Conservation (phyloP, 2,797 vertebrate genomes). For the Trachops cirrhosus region DNA sequence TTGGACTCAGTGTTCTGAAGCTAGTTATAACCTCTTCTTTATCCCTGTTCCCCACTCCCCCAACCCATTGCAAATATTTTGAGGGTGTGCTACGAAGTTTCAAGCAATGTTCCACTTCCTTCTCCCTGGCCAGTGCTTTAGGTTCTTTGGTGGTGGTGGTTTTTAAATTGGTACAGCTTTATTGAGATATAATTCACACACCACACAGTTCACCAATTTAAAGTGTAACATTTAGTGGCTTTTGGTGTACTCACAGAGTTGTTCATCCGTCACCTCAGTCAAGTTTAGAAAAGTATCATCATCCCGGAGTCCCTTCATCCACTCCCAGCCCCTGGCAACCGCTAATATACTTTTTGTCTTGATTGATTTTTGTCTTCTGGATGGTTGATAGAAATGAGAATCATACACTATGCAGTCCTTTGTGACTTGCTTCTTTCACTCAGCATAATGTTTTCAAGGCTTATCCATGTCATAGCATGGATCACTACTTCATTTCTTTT, state of each 20-base stretch:
- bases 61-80: neutral
- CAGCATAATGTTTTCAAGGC: conserved; percentile 3
- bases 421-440: conserved; percentile 33
- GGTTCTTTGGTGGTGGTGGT: neutral
- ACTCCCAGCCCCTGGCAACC: neutral
- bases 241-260: neutral
- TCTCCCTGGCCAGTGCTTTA: neutral
- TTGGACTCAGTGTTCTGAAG: neutral
- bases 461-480: neutral
- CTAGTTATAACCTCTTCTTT: conserved; percentile 30
- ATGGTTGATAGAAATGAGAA: neutral
- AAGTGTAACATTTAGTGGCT: conserved; percentile 24
- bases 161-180: neutral
- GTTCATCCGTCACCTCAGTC: neutral
- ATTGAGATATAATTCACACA: neutral
- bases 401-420: neutral
- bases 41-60: neutral
- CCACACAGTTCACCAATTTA: neutral
- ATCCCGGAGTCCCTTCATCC: neutral
- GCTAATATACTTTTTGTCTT: conserved; percentile 26
- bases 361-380: conserved; percentile 19
- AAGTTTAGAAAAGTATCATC: conserved; percentile 28
- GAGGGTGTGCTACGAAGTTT: neutral
- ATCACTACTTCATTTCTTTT: conserved; percentile 28
- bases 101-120: neutral